Percentiles rank a stretch among this genome's conserved stretches.
These are phyloP conservation scores for Indicator indicator DNA, from an alignment of 2,113 vertebrate genomes.

Conservation along the genomic window DNA sequence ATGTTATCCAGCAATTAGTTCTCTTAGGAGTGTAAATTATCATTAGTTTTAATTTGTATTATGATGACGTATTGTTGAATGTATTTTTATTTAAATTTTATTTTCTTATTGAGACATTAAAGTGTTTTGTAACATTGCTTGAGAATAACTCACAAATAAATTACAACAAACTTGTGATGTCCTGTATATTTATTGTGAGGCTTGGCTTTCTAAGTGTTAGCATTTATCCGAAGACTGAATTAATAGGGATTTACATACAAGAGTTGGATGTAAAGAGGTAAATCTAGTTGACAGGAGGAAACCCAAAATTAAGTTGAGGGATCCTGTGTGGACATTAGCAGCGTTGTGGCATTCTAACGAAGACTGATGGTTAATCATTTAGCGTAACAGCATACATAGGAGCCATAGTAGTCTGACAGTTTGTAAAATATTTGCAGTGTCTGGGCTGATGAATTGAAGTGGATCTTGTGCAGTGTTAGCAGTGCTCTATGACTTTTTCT, in stretches of 20 bases:
- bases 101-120: constrained; percentile 81
- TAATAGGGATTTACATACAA: neutral
- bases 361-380: neutral
- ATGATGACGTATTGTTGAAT: constrained; percentile 74
- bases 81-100: constrained; percentile 87
- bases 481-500: neutral
- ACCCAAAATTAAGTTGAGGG: neutral
- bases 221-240: neutral
- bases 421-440: neutral
- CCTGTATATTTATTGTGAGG: constrained; percentile 17
- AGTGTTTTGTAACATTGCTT: constrained; percentile 78
- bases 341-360: neutral
- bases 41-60: constrained; percentile 73
- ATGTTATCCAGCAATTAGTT: constrained; percentile 65
- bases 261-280: neutral
- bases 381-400: neutral
- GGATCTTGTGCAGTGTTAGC: neutral
- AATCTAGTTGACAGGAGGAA: neutral
- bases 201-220: neutral
- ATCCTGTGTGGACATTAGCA: neutral
- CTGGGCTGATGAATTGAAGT: neutral
- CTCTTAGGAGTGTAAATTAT: constrained; percentile 76
- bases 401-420: neutral
- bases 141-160: constrained; percentile 78
- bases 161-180: constrained; percentile 34